Evolutionary conservation across 2,888 invertebrate genomes (phyloP).

Genomic region (Gnatocerus cornutus): DNA sequence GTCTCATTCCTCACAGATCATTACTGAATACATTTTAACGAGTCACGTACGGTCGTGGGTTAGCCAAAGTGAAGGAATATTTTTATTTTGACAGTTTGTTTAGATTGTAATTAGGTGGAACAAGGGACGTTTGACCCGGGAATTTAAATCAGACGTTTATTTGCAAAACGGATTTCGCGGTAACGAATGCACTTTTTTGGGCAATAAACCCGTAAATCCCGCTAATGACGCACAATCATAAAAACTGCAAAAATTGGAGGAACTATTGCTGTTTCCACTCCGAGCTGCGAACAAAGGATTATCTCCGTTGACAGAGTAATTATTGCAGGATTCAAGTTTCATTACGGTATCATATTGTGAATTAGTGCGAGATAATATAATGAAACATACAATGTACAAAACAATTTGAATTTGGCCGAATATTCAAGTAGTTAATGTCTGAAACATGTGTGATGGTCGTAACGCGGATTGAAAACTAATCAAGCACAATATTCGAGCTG

Average conservation of each 20-base stretch:
- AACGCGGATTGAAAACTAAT: slow-evolving; percentile 8
- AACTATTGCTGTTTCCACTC: slow-evolving; percentile 1
- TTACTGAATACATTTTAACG: slow-evolving; percentile 36
- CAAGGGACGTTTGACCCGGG: slow-evolving; percentile 4
- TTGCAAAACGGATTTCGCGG: not conserved
- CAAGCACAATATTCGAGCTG: not conserved
- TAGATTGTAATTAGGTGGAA: slow-evolving; percentile 28
- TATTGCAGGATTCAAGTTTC: slow-evolving; percentile 4
- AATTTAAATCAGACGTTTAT: slow-evolving; percentile 12
- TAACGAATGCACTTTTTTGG: slow-evolving; percentile 1
- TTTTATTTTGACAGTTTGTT: slow-evolving; percentile 36
- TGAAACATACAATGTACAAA: slow-evolving; percentile 7
- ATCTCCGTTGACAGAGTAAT: slow-evolving; percentile 5
- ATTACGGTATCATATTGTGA: slow-evolving; percentile 17
- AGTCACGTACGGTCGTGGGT: slow-evolving; percentile 33
- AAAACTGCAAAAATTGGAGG: no score
- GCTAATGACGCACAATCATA: no score
- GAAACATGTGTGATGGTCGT: slow-evolving; percentile 12
- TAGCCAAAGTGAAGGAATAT: slow-evolving; percentile 9
- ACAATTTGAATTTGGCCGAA: slow-evolving; percentile 7
- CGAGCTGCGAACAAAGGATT: slow-evolving; percentile 1
- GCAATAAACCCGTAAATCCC: no score
- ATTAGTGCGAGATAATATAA: slow-evolving; percentile 4
- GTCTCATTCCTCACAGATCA: slow-evolving; percentile 40
- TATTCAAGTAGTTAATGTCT: slow-evolving; percentile 9